Evolutionary conservation across 2,113 vertebrate species (phyloP).

Genomic region (Leptodactylus fuscus): DNA sequence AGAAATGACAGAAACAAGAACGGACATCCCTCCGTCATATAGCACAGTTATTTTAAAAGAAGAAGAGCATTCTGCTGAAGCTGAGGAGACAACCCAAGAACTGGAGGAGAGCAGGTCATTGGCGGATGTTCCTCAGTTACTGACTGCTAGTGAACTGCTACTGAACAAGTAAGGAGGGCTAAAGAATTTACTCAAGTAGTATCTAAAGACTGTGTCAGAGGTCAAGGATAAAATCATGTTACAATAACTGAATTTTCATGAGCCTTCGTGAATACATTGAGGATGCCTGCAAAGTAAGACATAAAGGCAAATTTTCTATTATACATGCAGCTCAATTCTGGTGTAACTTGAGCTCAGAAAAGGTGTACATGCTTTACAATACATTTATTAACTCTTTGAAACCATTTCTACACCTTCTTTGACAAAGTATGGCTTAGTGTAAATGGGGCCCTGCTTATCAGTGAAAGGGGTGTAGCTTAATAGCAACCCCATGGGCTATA

Average conservation of each 20-base stretch:
- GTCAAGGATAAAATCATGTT: not conserved
- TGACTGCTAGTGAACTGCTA: slow-evolving; percentile 75
- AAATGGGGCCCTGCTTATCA: too few species aligned
- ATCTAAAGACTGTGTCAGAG: not conserved
- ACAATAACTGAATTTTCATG: too few species aligned
- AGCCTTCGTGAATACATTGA: too few species aligned
- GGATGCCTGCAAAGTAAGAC: too few species aligned
- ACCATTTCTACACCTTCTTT: too few species aligned
- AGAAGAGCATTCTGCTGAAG: not conserved
- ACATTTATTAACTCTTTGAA: too few species aligned
- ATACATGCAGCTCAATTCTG: too few species aligned
- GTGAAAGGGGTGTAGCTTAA: too few species aligned
- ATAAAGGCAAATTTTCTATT: not conserved
- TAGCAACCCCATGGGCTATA: too few species aligned
- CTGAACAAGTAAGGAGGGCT: slow-evolving; percentile 74
- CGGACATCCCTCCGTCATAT: not conserved
- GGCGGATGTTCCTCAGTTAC: slow-evolving; percentile 67
- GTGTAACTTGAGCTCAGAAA: too few species aligned
- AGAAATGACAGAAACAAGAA: not conserved
- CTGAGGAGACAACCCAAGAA: rapidly evolving
- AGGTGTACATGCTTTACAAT: too few species aligned
- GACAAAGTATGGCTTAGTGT: too few species aligned
- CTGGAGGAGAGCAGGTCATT: slow-evolving; percentile 45
- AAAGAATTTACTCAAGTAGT: not conserved
- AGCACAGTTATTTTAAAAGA: not conserved